phyloP scores from a whole-genome alignment of 2,888 invertebrate species.

The Bombylius major region DNA sequence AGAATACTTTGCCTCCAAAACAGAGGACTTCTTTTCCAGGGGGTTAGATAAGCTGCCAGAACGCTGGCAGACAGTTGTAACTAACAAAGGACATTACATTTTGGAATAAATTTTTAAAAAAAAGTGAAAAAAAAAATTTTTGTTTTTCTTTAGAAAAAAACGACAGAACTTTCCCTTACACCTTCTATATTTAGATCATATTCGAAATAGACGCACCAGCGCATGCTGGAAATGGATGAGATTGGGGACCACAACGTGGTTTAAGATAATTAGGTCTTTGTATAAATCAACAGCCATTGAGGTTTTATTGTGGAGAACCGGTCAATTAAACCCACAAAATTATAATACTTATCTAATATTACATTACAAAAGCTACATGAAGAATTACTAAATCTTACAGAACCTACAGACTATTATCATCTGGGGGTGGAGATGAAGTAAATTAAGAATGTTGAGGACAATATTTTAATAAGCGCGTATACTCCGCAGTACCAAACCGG shows the following conservation, averaged over 20 bases:
- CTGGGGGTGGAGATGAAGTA: slow-evolving; percentile 61
- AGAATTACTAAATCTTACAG: slow-evolving; percentile 60
- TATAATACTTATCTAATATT: slow-evolving; percentile 56
- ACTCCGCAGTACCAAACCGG: too few species aligned
- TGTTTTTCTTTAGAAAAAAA: too few species aligned
- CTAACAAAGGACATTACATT: too few species aligned
- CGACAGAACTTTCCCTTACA: too few species aligned
- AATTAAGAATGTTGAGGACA: slow-evolving; percentile 69
- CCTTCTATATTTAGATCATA: slow-evolving; percentile 48
- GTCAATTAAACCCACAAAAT: slow-evolving; percentile 71
- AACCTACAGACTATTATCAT: slow-evolving; percentile 67
- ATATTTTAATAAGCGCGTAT: too few species aligned
- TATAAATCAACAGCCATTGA: slow-evolving; percentile 70
- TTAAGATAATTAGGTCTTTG: slow-evolving; percentile 69
- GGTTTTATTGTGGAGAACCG: slow-evolving; percentile 68
- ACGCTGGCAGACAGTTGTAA: slow-evolving; percentile 15
- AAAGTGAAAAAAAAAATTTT: too few species aligned
- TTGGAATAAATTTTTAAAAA: too few species aligned
- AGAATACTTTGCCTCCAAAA: too few species aligned
- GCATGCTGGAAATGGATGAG: slow-evolving; percentile 78
- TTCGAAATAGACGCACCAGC: slow-evolving; percentile 87
- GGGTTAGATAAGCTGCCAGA: too few species aligned
- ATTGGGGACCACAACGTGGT: slow-evolving; percentile 64
- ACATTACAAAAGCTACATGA: slow-evolving; percentile 53
- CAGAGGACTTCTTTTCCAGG: too few species aligned